These are phyloP conservation scores for Cygnus buccinator DNA, from an alignment of 2,113 vertebrate species.

Conservation along the genomic window DNA sequence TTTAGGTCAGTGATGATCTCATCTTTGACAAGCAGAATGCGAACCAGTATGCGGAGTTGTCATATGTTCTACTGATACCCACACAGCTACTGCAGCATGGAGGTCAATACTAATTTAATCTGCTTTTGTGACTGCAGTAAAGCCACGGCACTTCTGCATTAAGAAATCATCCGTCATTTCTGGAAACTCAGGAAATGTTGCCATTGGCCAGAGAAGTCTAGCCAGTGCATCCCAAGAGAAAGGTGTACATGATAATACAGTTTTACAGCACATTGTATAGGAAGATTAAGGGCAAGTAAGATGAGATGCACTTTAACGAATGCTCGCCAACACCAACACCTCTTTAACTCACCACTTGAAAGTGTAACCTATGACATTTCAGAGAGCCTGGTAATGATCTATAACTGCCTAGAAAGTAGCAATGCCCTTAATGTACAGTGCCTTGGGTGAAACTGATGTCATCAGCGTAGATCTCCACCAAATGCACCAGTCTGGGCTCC, in stretches of 20 bases:
- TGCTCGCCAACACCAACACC: not conserved
- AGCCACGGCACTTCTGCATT: conserved; percentile 38
- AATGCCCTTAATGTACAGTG: not conserved
- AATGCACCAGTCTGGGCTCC: not conserved
- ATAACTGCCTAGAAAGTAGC: not conserved
- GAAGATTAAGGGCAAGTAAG: not conserved
- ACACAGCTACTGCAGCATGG: not conserved
- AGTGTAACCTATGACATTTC: not conserved
- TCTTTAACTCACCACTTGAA: conserved; percentile 20
- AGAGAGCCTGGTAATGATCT: not conserved
- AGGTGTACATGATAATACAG: not conserved
- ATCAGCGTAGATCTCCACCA: not conserved
- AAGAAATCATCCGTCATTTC: conserved; percentile 61
- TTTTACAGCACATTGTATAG: not conserved
- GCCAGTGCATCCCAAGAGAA: not conserved
- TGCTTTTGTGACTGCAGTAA: conserved; percentile 60
- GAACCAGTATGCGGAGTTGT: not conserved
- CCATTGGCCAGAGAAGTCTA: conserved; percentile 12
- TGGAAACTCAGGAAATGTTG: conserved; percentile 48
- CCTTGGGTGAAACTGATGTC: not conserved
- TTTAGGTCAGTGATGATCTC: conserved; percentile 70
- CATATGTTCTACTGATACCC: conserved; percentile 9
- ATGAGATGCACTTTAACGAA: conserved; percentile 45
- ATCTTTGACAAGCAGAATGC: conserved; percentile 55
- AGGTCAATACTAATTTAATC: conserved; percentile 73